Conservation (phyloP, 2,888 invertebrate genomes). For the Liposcelis brunnea region DNA sequence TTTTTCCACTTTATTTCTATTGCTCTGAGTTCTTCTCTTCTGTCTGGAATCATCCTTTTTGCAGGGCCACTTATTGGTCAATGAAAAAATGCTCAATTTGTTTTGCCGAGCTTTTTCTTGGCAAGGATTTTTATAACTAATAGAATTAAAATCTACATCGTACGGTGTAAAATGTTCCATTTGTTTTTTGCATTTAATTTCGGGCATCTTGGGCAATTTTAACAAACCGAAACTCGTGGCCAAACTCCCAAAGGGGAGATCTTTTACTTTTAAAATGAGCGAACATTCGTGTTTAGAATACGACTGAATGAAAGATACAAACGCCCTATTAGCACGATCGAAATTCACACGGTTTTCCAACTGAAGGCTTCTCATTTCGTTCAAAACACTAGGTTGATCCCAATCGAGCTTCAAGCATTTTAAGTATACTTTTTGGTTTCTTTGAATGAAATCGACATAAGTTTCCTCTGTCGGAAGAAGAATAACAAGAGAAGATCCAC, state of each 20-base stretch:
- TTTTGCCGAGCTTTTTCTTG: slow-evolving; percentile 53
- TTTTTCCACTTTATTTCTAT: slow-evolving; percentile 36
- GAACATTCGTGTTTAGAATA: slow-evolving; percentile 94
- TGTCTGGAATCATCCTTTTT: slow-evolving; percentile 41
- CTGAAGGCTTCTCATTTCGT: slow-evolving; percentile 30
- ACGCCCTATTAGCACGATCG: slow-evolving; percentile 80
- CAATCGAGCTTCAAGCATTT: slow-evolving; percentile 1
- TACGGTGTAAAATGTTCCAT: slow-evolving; percentile 36
- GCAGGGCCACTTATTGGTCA: slow-evolving; percentile 60
- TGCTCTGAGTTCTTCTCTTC: slow-evolving; percentile 40
- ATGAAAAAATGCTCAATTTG: slow-evolving; percentile 50
- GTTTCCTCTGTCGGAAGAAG: slow-evolving; percentile 72
- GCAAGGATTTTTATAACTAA: slow-evolving; percentile 63
- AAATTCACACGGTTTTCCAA: slow-evolving; percentile 54
- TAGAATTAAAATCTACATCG: slow-evolving; percentile 50
- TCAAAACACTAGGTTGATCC: slow-evolving; percentile 32
- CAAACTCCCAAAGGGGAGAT: slow-evolving; percentile 65
- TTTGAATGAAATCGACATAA: slow-evolving; percentile 75
- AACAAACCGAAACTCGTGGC: slow-evolving; percentile 82
- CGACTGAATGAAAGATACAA: slow-evolving; percentile 85
- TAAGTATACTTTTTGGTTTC: slow-evolving; percentile 71
- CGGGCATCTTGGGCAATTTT: slow-evolving; percentile 88
- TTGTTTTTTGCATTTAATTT: slow-evolving; percentile 55
- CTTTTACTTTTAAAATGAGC: slow-evolving; percentile 70
- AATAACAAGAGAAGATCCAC: slow-evolving; percentile 74